A percentile compares a stretch with the other conserved stretches of the same genome.
phyloP scores from a whole-genome alignment of 2,113 vertebrate genomes.

The Peromyscus californicus region DNA sequence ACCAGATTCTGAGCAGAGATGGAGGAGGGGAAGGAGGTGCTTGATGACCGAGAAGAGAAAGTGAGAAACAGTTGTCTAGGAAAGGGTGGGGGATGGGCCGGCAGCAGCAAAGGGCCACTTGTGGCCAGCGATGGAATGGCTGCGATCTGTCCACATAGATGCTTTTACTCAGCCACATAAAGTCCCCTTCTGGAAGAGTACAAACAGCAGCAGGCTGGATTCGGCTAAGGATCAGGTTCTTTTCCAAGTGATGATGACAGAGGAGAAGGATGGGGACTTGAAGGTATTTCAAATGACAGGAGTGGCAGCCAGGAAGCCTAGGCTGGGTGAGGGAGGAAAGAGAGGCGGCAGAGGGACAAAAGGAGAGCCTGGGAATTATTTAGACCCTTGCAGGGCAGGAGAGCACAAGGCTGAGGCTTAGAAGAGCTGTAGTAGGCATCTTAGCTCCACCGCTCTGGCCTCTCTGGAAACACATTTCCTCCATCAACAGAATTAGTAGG shows the following conservation, averaged over 20 bases:
- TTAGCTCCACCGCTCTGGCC: background rate
- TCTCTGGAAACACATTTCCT: background rate
- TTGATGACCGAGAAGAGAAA: background rate
- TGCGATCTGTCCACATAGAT: background rate
- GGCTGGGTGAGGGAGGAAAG: background rate
- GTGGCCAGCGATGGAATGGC: background rate
- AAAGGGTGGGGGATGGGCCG: background rate
- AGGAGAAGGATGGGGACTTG: background rate
- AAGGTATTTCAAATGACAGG: background rate
- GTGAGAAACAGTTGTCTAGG: background rate
- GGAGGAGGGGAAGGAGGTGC: background rate
- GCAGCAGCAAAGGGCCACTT: background rate
- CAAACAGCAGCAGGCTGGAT: background rate
- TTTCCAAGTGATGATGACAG: background rate
- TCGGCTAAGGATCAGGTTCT: background rate
- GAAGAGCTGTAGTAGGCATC: background rate
- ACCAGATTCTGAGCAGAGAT: background rate
- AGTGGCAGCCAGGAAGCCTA: background rate
- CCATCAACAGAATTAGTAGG: background rate
- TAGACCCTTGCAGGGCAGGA: background rate
- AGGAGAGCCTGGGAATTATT: background rate
- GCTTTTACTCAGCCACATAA: background rate
- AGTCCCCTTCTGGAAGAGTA: background rate
- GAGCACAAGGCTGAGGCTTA: background rate
- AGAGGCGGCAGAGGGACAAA: background rate